These are phyloP conservation scores for Timandra comae DNA, from an alignment of 2,888 invertebrate species.

Conservation along the genomic window DNA sequence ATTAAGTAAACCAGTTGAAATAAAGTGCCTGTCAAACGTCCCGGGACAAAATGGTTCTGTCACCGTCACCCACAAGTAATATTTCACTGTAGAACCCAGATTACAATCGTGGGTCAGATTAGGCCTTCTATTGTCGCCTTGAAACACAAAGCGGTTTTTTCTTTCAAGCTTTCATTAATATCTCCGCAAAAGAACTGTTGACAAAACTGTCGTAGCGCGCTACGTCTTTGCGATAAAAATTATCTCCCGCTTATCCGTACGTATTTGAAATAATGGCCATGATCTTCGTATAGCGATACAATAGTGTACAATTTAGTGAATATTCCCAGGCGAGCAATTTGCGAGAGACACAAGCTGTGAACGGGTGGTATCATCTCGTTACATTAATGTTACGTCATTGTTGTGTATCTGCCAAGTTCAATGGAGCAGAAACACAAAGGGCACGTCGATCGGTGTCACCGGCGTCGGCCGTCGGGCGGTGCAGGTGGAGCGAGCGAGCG, in stretches of 20 bases:
- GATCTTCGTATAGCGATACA: too few relatives aligned
- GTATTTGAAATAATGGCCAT: too few relatives aligned
- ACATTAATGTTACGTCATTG: slow-evolving; percentile 13
- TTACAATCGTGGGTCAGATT: slow-evolving; percentile 22
- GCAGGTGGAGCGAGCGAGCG: slow-evolving; percentile 35
- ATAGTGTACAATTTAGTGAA: slow-evolving; percentile 9
- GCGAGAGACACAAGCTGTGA: slow-evolving; percentile 6
- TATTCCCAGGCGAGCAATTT: slow-evolving; percentile 15
- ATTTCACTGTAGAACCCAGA: slow-evolving; percentile 25
- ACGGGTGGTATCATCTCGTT: slow-evolving; percentile 12
- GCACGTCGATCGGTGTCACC: slow-evolving; percentile 20
- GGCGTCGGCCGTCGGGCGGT: slow-evolving; percentile 10
- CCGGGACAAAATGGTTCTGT: slow-evolving; percentile 27
- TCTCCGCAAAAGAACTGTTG: slow-evolving; percentile 2
- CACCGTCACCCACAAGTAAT: slow-evolving; percentile 24
- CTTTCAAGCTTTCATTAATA: slow-evolving; percentile 16
- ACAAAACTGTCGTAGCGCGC: background rate
- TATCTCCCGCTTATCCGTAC: too few relatives aligned
- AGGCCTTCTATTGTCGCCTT: slow-evolving; percentile 28
- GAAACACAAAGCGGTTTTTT: slow-evolving; percentile 22
- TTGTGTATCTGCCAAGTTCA: slow-evolving; percentile 21
- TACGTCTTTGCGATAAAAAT: too few relatives aligned
- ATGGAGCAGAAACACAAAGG: slow-evolving; percentile 25
- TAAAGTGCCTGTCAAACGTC: slow-evolving; percentile 24
- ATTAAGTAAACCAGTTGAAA: slow-evolving; percentile 20